Evolutionary conservation across 2,113 vertebrate genomes (phyloP).

Genomic region (Oriolus oriolus): DNA sequence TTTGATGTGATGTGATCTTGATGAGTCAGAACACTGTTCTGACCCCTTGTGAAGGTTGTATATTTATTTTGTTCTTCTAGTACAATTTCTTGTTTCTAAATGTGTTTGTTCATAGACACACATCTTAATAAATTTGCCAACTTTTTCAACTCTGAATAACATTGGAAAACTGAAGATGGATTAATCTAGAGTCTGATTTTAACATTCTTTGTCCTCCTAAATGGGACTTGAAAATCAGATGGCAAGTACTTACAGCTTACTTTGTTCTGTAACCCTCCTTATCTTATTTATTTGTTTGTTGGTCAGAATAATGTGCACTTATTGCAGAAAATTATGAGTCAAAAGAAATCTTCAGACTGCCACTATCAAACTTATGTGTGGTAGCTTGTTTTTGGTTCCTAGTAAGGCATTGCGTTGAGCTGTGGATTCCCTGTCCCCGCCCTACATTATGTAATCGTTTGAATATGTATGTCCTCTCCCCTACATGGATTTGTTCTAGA

Average conservation of each 20-base stretch:
- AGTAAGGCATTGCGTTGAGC: too few species aligned
- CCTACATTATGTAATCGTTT: too few species aligned
- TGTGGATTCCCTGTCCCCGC: too few species aligned
- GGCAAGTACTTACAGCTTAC: background rate
- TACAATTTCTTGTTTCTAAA: background rate
- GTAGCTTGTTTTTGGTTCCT: too few species aligned
- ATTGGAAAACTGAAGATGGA: background rate
- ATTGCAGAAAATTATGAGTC: background rate
- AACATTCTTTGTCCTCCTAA: background rate
- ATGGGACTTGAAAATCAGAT: background rate
- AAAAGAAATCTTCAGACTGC: background rate
- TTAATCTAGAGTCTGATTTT: background rate
- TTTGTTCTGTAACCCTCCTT: background rate
- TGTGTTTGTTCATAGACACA: background rate
- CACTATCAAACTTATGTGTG: background rate
- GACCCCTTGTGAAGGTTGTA: fast-evolving
- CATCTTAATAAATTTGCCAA: background rate
- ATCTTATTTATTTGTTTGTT: background rate
- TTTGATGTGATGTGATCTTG: background rate
- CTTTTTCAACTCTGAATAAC: background rate
- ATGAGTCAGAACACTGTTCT: background rate
- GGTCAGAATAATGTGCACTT: background rate
- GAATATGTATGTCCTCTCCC: too few species aligned
- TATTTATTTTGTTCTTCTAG: background rate
- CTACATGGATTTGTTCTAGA: too few species aligned